These are phyloP conservation scores for Erythrocercus mccallii DNA, from an alignment of 2,113 vertebrate genomes.

Conservation along the genomic window DNA sequence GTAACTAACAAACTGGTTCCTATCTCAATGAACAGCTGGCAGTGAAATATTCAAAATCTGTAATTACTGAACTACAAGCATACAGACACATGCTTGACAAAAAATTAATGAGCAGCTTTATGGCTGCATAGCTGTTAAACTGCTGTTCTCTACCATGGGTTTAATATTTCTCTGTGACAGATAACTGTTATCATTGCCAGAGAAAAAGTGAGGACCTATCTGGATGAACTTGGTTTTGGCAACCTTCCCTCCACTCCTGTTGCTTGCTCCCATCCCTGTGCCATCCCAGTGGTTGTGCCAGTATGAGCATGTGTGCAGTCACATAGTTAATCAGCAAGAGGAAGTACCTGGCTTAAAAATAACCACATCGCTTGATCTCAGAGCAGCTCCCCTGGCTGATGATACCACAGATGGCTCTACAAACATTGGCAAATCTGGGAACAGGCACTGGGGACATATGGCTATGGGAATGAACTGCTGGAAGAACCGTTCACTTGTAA, in stretches of 20 bases:
- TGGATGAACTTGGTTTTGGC: not conserved
- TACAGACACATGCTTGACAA: not conserved
- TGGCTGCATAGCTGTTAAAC: not conserved
- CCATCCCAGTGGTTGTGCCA: not conserved
- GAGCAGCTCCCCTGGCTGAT: not conserved
- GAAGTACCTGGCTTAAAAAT: slow-evolving; percentile 35
- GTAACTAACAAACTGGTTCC: not conserved
- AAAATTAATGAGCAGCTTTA: not conserved
- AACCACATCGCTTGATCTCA: not conserved
- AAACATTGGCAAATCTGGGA: not conserved
- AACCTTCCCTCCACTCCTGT: not conserved
- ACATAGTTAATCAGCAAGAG: not conserved
- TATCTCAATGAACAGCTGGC: not conserved
- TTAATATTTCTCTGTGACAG: not conserved
- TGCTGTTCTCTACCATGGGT: not conserved
- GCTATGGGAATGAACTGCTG: accelerated
- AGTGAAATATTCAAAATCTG: not conserved
- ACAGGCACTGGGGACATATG: not conserved
- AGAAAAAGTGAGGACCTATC: not conserved
- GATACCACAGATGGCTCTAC: not conserved
- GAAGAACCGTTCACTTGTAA: accelerated
- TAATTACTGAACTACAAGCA: not conserved
- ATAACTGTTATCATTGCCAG: not conserved
- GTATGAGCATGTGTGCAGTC: not conserved
- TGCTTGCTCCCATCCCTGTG: not conserved